phyloP scores from a whole-genome alignment of 53 echinoderm and acorn worm species.

The Echinometra lucunter region DNA sequence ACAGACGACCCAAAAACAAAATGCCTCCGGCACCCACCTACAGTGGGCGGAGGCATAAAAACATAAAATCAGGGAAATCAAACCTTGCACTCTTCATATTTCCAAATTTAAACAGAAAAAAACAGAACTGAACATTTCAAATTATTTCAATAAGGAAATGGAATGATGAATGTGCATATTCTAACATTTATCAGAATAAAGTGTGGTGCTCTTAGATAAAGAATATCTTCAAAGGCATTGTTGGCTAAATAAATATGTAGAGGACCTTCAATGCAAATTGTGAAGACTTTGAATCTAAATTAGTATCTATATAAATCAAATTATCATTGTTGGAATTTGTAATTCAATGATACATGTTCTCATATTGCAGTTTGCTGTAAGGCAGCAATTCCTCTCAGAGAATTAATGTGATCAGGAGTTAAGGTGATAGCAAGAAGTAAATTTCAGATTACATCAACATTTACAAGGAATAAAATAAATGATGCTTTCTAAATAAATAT shows the following conservation, averaged over 20 bases:
- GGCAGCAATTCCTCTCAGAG: neutral
- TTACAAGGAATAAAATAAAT: neutral
- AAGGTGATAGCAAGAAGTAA: neutral
- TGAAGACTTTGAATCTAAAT: neutral
- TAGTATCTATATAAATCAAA: neutral
- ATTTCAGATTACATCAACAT: too few species aligned
- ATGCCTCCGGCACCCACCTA: too few species aligned
- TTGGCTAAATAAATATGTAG: neutral
- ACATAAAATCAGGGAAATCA: neutral
- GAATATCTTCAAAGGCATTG: neutral
- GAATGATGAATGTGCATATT: slow-evolving; percentile 40
- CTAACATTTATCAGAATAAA: neutral
- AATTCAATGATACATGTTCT: neutral
- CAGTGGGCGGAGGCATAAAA: too few species aligned
- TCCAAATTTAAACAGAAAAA: neutral
- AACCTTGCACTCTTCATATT: neutral
- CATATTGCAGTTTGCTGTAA: neutral
- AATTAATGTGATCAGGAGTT: neutral
- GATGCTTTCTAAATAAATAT: too few species aligned
- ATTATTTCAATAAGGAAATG: slow-evolving; percentile 19
- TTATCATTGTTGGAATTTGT: neutral
- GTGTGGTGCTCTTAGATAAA: neutral
- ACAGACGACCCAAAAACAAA: too few species aligned
- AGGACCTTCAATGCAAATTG: neutral
- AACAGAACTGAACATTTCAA: neutral